Base-by-base conservation (phyloP, 2,113 vertebrate species). In the Epinephelus cyanopodus region DNA sequence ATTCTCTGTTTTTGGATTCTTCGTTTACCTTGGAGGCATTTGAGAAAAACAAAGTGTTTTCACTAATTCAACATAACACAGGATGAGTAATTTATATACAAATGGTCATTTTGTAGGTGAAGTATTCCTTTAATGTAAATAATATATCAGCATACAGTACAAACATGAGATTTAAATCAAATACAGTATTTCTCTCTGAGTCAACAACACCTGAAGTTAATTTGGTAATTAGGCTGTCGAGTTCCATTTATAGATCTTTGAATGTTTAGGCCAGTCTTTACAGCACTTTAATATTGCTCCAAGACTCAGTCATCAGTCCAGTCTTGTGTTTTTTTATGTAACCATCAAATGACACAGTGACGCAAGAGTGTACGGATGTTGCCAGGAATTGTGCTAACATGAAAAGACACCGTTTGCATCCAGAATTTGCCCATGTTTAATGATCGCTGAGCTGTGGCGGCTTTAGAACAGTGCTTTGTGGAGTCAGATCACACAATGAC, bases 321-420 rank as follows among this genome's bases (percentile, higher is more conserved):
- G 33, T 4, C 37, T 45, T 45, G 37, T 72, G 69, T 58, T 57
- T 37, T 27, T 4, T 6, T 14, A 57, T 74, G 57, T 73, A 69
- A 63, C 48, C 37, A 56, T 71, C 39, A 57, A 23, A 62, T 48
- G 25, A 53, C 68, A 62, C 6, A 42, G 21, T 58, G 45, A 72
- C 52, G 45, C n/a, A 60, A 4, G 60, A 72, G 17, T 19, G 0
- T 17, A 11, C 39, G 7, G 56, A 54, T 15, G 66, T 0, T 79
- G 37, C 60, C 67, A 67, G 37, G 27, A n/a, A 23, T 23, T 69
- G 67, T 54, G 18, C 50, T 37, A 21, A 45, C 33, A 72, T 65
- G 39, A 47, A 54, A 80, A 45, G 58, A 58, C 48, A 42, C 42
- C 42, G 10, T 42, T 54, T 76, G 48, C 81, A 72, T 83, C 53